Conservation (phyloP, 2,888 invertebrate species). For the Macrosiphum euphorbiae region DNA sequence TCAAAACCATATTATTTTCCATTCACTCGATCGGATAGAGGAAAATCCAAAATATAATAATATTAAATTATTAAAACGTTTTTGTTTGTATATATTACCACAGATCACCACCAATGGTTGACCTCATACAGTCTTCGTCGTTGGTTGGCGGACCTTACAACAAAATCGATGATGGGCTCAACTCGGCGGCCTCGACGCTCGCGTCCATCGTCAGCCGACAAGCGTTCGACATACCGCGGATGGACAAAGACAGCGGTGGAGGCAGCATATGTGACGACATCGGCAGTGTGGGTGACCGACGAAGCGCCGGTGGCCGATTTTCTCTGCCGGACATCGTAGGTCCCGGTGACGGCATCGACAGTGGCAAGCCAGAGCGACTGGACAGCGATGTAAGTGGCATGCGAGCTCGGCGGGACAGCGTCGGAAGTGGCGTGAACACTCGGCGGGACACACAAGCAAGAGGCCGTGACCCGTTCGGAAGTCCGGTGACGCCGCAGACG, state of each 20-base stretch:
- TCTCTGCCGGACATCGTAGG: conserved; percentile 36
- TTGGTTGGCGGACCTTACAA: not conserved
- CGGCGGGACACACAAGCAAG: not conserved
- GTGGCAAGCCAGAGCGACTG: not conserved
- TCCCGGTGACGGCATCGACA: not conserved
- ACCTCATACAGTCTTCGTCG: not conserved
- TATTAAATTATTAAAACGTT: not conserved
- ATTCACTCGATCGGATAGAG: not conserved
- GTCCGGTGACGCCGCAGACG: conserved; percentile 54
- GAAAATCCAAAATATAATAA: not conserved
- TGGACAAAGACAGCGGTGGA: too few relatives aligned
- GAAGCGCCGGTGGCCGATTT: not conserved
- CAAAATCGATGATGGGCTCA: not conserved
- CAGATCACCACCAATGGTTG: not conserved
- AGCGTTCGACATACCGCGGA: conserved; percentile 52
- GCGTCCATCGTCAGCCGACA: conserved; percentile 59
- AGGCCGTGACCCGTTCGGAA: conserved; percentile 45
- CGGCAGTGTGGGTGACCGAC: not conserved
- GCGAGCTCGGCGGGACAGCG: too few relatives aligned
- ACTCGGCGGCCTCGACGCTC: conserved; percentile 57
- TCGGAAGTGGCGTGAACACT: not conserved
- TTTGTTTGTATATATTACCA: not conserved
- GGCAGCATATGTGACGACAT: not conserved
- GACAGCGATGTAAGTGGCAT: not conserved
- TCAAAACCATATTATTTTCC: too few relatives aligned